Evolutionary conservation across 2,797 vertebrate species (phyloP).

Genomic region (Halcyon smyrnensis): DNA sequence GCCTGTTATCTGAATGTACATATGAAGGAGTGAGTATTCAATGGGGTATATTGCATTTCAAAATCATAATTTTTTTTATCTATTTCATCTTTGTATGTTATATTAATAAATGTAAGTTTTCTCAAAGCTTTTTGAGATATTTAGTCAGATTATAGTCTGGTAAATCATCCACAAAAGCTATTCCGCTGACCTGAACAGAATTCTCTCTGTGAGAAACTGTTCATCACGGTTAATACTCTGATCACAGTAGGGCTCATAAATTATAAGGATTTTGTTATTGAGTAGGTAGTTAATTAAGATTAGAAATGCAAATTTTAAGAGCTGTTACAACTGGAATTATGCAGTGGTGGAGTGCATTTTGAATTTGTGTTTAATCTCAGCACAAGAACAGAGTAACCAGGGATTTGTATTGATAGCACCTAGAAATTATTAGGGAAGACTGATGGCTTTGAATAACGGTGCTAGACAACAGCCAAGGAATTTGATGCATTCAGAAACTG

Average conservation of each 20-base stretch:
- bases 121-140: not conserved
- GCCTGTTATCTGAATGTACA: not conserved
- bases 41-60: slow-evolving; percentile 3
- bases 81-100: not conserved
- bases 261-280: not conserved
- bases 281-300: not conserved
- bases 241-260: not conserved
- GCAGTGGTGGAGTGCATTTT: not conserved
- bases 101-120: not conserved
- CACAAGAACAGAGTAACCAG: not conserved
- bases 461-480: not conserved
- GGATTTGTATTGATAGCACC: not conserved
- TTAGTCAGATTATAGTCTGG: not conserved
- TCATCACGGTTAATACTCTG: not conserved
- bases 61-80: slow-evolving; percentile 12
- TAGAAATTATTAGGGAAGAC: not conserved
- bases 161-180: not conserved
- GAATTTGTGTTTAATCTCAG: not conserved
- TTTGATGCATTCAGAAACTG: not conserved
- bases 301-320: not conserved
- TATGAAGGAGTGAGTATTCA: not conserved
- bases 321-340: not conserved
- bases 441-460: not conserved
- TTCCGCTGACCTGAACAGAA: not conserved
- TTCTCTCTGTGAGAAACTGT: not conserved